Evolutionary conservation across 1,140 invertebrate species (phyloP).

Genomic region (Drosophila tropicalis): DNA sequence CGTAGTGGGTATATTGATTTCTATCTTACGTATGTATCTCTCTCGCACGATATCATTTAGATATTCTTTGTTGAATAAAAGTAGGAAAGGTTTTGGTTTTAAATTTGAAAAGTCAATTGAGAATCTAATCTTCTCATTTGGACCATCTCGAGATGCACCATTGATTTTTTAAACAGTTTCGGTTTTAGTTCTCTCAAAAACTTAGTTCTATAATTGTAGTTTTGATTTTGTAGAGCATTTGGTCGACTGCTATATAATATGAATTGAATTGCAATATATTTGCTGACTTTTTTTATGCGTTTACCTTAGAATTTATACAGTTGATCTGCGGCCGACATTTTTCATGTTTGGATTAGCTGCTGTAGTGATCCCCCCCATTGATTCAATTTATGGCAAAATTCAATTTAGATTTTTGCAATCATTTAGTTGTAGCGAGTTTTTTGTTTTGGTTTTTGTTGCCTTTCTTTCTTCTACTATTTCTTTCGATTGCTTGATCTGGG

Average conservation of each 20-base stretch:
- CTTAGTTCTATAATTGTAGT: too few relatives aligned
- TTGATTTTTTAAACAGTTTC: too few relatives aligned
- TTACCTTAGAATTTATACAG: conserved; percentile 74
- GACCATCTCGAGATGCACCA: too few relatives aligned
- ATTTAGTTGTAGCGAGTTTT: conserved; percentile 67
- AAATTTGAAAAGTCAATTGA: too few relatives aligned
- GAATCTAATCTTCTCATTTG: too few relatives aligned
- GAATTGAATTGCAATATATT: conserved; percentile 25
- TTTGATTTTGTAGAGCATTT: conserved; percentile 10
- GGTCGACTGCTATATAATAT: background rate
- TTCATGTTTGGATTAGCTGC: conserved; percentile 72
- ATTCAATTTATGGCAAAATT: conserved; percentile 76
- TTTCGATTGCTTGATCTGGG: conserved; percentile 47
- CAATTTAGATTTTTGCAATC: conserved; percentile 80
- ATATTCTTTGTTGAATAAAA: too few relatives aligned
- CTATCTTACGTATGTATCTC: background rate
- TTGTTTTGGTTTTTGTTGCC: conserved; percentile 21
- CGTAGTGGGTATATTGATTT: conserved; percentile 31
- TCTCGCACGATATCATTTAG: background rate
- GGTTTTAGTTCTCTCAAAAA: too few relatives aligned
- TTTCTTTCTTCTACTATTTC: background rate
- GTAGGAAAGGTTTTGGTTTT: too few relatives aligned
- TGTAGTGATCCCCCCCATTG: conserved; percentile 41
- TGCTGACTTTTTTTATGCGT: conserved; percentile 49
- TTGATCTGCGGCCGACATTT: conserved; percentile 56